Percentiles rank a stretch among this genome's conserved stretches.
Evolutionary conservation across 2,113 vertebrate species (phyloP).

Genomic region (Madoqua kirkii): DNA sequence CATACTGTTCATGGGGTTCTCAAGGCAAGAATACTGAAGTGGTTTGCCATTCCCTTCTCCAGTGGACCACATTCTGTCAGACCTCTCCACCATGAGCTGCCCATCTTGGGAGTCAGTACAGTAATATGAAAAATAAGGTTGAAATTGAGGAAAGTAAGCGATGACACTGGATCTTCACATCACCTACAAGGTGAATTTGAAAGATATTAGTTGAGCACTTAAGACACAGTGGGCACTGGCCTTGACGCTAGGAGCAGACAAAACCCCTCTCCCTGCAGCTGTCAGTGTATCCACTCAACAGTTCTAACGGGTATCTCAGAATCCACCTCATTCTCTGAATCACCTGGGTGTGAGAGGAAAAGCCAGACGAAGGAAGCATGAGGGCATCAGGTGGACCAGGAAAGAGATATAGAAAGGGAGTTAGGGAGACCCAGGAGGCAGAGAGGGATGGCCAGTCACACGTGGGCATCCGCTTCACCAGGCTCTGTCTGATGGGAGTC

Average conservation of each 20-base stretch:
- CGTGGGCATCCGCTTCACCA: fast-evolving
- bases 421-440: not conserved
- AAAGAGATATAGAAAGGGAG: not conserved
- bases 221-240: not conserved
- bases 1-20: too few species aligned
- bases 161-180: too few species aligned
- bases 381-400: not conserved
- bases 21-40: too few species aligned
- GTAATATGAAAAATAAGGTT: too few species aligned
- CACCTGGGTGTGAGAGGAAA: not conserved
- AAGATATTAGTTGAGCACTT: not conserved
- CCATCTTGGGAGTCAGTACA: too few species aligned
- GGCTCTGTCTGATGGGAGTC: not conserved
- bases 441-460: not conserved
- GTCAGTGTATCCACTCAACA: not conserved
- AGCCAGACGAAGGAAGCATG: not conserved
- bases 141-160: too few species aligned
- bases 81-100: too few species aligned
- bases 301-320: not conserved
- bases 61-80: too few species aligned
- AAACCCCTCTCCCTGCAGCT: not conserved
- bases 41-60: too few species aligned
- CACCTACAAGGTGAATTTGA: not conserved
- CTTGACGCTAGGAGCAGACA: not conserved
- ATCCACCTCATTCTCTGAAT: not conserved